phyloP scores from a whole-genome alignment of 2,113 vertebrate species.

The Alouatta palliata region DNA sequence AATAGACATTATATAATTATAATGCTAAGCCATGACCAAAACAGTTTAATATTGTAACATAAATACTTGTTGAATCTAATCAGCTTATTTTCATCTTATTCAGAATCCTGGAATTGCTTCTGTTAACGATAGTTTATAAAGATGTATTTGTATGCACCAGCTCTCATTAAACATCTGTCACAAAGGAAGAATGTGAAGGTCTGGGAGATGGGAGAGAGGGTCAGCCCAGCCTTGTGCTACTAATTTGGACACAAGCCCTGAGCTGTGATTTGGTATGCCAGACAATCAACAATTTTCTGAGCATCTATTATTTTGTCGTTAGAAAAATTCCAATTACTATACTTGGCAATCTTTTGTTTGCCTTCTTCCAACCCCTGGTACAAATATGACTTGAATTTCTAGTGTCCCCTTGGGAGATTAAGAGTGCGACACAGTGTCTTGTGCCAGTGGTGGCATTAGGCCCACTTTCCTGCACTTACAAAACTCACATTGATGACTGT shows the following conservation, averaged over 20 bases:
- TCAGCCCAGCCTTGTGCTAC: not conserved
- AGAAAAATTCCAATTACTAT: constrained; percentile 63
- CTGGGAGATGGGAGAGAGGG: not conserved
- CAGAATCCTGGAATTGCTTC: not conserved
- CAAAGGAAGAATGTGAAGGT: not conserved
- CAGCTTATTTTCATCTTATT: not conserved
- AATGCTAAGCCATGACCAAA: constrained; percentile 29
- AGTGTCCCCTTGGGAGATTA: not conserved
- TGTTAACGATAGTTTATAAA: not conserved
- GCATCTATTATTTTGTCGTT: constrained; percentile 64
- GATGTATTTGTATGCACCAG: not conserved
- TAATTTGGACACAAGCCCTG: constrained; percentile 46
- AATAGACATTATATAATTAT: constrained; percentile 9
- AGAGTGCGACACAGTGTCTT: not conserved
- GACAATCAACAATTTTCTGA: constrained; percentile 49
- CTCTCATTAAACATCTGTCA: constrained; percentile 50
- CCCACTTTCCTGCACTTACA: not conserved
- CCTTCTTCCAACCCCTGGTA: constrained; percentile 39
- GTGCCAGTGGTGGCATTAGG: not conserved
- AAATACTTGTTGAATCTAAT: not conserved
- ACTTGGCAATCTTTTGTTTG: constrained; percentile 46
- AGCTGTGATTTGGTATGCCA: constrained; percentile 50
- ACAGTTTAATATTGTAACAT: not conserved
- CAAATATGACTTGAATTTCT: constrained; percentile 42
- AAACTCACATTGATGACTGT: constrained; percentile 15